Evolutionary conservation across 64 coral and sea anemone species (phyloP).

Genomic region (Platygyra sinensis): DNA sequence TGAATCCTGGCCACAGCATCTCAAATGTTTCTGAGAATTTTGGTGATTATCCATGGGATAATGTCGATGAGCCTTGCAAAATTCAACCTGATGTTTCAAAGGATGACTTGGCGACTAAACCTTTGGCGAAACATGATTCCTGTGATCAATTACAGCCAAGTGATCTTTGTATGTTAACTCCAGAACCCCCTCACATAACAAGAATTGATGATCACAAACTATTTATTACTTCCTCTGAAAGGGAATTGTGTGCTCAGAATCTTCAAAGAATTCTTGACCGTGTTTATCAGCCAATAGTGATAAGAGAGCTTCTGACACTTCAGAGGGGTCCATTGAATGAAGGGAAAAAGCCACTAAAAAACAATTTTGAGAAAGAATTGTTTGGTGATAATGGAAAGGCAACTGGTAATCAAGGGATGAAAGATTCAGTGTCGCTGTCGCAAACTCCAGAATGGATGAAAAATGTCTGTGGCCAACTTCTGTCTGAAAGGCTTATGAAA

Average conservation of each 20-base stretch:
- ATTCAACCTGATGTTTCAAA: neutral
- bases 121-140: neutral
- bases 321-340: slow-evolving; percentile 40
- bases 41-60: neutral
- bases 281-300: slow-evolving; percentile 84
- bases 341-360: neutral
- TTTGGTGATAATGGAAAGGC: neutral
- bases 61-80: neutral
- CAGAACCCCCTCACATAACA: neutral
- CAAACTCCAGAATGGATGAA: slow-evolving; percentile 80
- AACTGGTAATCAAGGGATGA: slow-evolving; percentile 11
- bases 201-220: neutral
- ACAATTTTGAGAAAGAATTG: neutral
- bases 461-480: slow-evolving; percentile 78
- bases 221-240: slow-evolving; percentile 57
- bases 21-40: neutral
- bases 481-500: slow-evolving; percentile 90
- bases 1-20: neutral
- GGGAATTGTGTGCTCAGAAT: slow-evolving; percentile 60
- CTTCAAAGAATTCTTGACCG: slow-evolving; percentile 67
- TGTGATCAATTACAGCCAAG: neutral
- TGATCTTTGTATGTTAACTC: neutral
- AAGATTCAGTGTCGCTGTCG: neutral
- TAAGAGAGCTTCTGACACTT: slow-evolving; percentile 84
- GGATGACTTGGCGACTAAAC: neutral